These are phyloP conservation scores for Ctenochaetus hawaiiensis DNA, from an alignment of 2,797 vertebrate species.

Conservation along the genomic window DNA sequence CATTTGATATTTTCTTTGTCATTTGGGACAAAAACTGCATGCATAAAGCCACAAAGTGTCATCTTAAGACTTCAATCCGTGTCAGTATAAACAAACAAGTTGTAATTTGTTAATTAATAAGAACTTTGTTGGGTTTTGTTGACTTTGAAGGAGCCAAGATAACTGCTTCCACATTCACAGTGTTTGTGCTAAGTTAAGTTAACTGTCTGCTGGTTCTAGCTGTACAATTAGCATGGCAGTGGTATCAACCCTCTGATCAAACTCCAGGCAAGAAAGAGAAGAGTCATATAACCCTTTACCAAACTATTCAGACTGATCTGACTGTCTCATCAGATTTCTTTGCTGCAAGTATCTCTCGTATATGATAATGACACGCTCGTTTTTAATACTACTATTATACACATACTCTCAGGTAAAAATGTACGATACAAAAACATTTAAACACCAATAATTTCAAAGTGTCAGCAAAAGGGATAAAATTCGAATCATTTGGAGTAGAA, in stretches of 20 bases:
- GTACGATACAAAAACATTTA: constrained; percentile 1
- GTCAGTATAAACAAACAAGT: background rate
- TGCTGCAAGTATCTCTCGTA: background rate
- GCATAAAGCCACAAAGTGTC: too few species aligned
- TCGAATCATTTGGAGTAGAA: constrained; percentile 21
- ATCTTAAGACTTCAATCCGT: too few species aligned
- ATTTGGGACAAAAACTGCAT: too few species aligned
- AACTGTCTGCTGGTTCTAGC: background rate
- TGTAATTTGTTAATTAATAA: background rate
- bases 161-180: background rate
- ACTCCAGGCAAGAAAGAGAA: constrained; percentile 1
- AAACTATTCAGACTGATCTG: background rate
- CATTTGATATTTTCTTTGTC: too few species aligned
- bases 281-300: background rate
- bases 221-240: background rate
- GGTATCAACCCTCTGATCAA: background rate
- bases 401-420: background rate
- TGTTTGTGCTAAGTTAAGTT: background rate
- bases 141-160: background rate
- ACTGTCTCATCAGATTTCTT: background rate
- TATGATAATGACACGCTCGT: too few species aligned
- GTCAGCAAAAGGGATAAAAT: constrained; percentile 1
- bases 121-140: background rate
- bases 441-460: constrained; percentile 13
- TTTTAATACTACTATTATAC: too few species aligned